Evolutionary conservation across 2,797 vertebrate genomes (phyloP).

Genomic region (Clarias pachynema): DNA sequence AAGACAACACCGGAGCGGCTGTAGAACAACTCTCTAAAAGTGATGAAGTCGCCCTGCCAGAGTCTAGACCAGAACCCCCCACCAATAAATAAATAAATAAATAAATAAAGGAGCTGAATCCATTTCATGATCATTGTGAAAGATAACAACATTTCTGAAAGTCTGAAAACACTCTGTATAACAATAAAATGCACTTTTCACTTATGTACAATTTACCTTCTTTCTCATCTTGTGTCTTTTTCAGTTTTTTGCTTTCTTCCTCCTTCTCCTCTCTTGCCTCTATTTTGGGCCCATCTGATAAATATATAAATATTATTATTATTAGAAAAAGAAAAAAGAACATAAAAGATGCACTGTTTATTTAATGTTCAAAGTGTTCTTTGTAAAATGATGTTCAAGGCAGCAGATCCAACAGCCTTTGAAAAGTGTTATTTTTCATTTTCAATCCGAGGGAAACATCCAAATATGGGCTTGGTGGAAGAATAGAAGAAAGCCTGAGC

Average conservation of each 20-base stretch:
- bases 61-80: too few species aligned
- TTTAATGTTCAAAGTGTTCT: background rate
- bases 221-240: slow-evolving; percentile 37
- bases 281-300: slow-evolving; percentile 36
- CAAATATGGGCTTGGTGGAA: slow-evolving; percentile 22
- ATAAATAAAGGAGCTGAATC: too few species aligned
- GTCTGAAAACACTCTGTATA: too few species aligned
- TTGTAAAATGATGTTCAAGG: slow-evolving; percentile 14
- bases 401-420: slow-evolving; percentile 36
- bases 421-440: slow-evolving; percentile 21
- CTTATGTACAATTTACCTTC: slow-evolving; percentile 41
- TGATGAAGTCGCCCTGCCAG: too few species aligned
- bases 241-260: slow-evolving; percentile 30
- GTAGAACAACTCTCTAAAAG: too few species aligned
- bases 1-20: too few species aligned
- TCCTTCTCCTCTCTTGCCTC: slow-evolving; percentile 26
- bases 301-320: slow-evolving; percentile 1
- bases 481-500: slow-evolving; percentile 37
- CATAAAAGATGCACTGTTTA: background rate
- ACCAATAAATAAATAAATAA: too few species aligned
- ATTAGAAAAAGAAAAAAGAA: background rate
- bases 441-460: slow-evolving; percentile 10
- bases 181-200: background rate
- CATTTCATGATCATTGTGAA: too few species aligned
- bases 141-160: too few species aligned